Conservation (phyloP, 2,888 invertebrate species). For the Limenitis arthemis region DNA sequence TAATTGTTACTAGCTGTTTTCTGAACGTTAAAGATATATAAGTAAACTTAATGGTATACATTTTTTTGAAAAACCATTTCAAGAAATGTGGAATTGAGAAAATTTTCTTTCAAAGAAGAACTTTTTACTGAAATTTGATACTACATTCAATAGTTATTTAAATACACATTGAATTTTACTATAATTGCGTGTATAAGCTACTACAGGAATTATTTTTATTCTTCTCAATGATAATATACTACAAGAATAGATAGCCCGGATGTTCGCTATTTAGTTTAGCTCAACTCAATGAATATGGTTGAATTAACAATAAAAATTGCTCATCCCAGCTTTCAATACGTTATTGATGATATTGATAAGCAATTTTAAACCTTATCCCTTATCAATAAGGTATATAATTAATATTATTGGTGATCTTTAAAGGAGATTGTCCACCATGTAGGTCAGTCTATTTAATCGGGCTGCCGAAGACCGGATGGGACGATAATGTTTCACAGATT, state of each 20-base stretch:
- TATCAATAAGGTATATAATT: constrained; percentile 6
- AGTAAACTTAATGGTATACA: too few species aligned
- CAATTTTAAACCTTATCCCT: constrained; percentile 27
- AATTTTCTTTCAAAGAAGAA: too few species aligned
- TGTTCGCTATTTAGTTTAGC: constrained; percentile 67
- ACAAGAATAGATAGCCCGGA: constrained; percentile 65
- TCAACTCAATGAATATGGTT: constrained; percentile 63
- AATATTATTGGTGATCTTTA: not conserved
- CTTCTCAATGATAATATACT: constrained; percentile 5
- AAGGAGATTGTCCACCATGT: constrained; percentile 50
- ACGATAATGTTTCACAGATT: constrained; percentile 61
- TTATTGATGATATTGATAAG: constrained; percentile 6
- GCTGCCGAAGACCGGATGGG: constrained; percentile 55
- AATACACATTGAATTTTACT: too few species aligned
- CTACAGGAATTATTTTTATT: too few species aligned
- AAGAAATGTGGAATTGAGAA: too few species aligned
- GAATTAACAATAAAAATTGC: constrained; percentile 68
- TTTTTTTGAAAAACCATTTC: too few species aligned
- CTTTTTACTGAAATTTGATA: too few species aligned
- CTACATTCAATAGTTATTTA: too few species aligned
- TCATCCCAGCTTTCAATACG: constrained; percentile 48
- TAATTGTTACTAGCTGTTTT: too few species aligned
- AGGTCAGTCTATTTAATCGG: constrained; percentile 66
- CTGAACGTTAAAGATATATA: too few species aligned
- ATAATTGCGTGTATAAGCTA: too few species aligned